phyloP scores from a whole-genome alignment of 2,797 vertebrate species.

The Parauchenoglanis punctatus region DNA sequence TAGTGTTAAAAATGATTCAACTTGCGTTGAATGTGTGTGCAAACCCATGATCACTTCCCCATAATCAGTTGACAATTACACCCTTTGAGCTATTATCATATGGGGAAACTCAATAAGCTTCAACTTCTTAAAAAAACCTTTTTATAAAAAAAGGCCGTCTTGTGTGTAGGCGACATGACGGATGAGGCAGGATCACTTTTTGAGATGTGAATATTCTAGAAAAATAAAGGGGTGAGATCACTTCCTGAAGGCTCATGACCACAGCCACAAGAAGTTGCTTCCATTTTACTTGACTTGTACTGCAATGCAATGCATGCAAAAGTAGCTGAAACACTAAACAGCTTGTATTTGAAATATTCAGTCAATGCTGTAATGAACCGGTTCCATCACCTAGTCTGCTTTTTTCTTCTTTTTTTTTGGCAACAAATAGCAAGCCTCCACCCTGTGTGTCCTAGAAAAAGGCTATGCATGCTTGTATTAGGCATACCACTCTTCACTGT shows the following conservation, averaged over 20 bases:
- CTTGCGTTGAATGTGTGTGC: neutral
- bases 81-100: neutral
- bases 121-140: neutral
- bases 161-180: neutral
- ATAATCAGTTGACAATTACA: neutral
- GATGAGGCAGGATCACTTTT: neutral
- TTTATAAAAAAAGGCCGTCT: neutral
- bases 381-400: neutral
- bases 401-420: too few species aligned
- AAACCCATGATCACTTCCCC: neutral
- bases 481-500: neutral
- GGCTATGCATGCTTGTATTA: neutral
- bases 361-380: neutral
- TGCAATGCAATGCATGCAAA: neutral
- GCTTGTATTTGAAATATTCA: neutral
- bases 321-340: neutral
- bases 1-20: neutral
- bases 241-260: constrained; percentile 7
- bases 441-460: neutral
- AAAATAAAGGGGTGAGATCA: constrained; percentile 1
- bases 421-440: neutral
- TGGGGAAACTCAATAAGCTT: neutral
- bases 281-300: neutral
- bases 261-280: constrained; percentile 3
- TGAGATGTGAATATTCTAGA: neutral